phyloP scores from a whole-genome alignment of 1,140 invertebrate genomes.

The Cyclina sinensis region DNA sequence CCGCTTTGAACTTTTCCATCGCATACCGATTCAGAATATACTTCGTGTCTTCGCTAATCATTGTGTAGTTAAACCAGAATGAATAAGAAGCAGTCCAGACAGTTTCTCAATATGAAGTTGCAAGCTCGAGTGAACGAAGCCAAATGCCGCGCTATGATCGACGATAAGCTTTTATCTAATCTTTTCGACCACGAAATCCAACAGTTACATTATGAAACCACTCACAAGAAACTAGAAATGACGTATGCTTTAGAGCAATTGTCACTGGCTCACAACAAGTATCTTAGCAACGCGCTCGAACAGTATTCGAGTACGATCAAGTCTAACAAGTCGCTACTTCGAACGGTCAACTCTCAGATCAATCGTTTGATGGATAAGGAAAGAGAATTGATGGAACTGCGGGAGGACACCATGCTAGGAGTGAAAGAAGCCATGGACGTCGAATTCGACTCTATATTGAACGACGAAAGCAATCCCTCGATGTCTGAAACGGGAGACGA shows the following conservation, averaged over 20 bases:
- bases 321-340: background rate
- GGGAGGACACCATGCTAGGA: background rate
- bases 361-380: slow-evolving; percentile 19
- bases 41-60: too few relatives aligned
- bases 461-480: background rate
- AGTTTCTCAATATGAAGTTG: slow-evolving; percentile 33
- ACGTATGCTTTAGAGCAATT: background rate
- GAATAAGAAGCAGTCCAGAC: slow-evolving; percentile 9
- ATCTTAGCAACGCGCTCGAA: background rate
- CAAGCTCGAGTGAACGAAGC: slow-evolving; percentile 28
- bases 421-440: slow-evolving; percentile 12
- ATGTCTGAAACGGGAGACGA: background rate
- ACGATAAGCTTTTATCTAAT: slow-evolving; percentile 22
- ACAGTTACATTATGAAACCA: slow-evolving; percentile 26
- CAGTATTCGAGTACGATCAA: slow-evolving; percentile 28
- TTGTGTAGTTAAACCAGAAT: background rate
- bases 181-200: slow-evolving; percentile 26
- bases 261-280: slow-evolving; percentile 23
- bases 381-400: slow-evolving; percentile 20
- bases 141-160: slow-evolving; percentile 14
- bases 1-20: too few relatives aligned
- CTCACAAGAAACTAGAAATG: slow-evolving; percentile 28
- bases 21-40: too few relatives aligned
- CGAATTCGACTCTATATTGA: slow-evolving; percentile 1
- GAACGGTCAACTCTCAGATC: slow-evolving; percentile 18